Base-by-base conservation (phyloP, 1,140 invertebrate species). In the Lasioglossum baleicum region DNA sequence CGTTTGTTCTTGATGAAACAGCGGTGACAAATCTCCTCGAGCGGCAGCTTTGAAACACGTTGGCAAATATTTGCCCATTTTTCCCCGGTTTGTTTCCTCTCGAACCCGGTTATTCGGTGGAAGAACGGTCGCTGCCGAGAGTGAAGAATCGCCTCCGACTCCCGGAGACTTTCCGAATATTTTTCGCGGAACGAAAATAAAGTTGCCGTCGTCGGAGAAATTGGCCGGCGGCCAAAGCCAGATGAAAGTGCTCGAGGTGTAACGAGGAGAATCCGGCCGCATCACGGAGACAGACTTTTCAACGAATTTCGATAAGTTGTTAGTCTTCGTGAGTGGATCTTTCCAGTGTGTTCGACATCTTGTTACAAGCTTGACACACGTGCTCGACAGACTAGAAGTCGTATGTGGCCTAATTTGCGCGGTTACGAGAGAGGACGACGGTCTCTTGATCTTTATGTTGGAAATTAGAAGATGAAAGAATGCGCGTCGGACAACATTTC, bases 161-260 rank as follows among this genome's bases (percentile, higher is more conserved):
- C 51, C 31, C 44, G 44, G 20, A 63, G 17, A 58, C 58, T 53
- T 72, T 53, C 22, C 40, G 66, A 81, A 79, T 83, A 80, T 80
- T 66, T 87, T 79, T 82, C 86, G 79, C 76, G 83, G 35, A 75
- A 75, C 82, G 40, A 85, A 90, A 89, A 90, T 89, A 88, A 83
- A 82, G 76, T 86, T 81, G 71, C 44, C 44, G 44, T 82, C 42
- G 80, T 76, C 80, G 73, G 51, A 69, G 80, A 84, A 81, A 81
- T 80, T 90, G 89, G 89, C 88, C 65, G 11, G n/a, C 2, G 13
- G 68, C 88, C 89, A 90, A 35, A 88, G 80, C 72, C 69, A 65
- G 80, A 85, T 80, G 84, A 81, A 86, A 85, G 84, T 73, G 61
- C 17, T 56, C 56, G 56, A 6, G 56, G 20, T 17, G 3, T 15